Percentiles rank a stretch among this genome's conserved stretches.
phyloP scores from a whole-genome alignment of 1,140 invertebrate species.

The Ostrea denselamellosa region DNA sequence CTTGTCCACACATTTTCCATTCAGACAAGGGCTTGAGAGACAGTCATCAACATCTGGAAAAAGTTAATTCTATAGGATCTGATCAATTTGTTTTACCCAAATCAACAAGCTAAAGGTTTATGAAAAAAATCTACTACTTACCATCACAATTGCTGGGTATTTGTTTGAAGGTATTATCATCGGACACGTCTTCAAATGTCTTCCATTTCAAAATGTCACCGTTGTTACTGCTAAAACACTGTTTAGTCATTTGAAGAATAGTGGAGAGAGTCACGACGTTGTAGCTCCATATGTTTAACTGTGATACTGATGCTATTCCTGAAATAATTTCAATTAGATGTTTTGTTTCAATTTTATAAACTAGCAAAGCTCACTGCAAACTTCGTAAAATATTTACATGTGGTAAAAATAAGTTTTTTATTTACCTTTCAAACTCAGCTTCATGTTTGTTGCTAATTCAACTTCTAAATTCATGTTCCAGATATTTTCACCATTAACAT shows the following conservation, averaged over 20 bases:
- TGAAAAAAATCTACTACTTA: background rate
- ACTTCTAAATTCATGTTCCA: no score
- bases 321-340: background rate
- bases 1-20: constrained; percentile 17
- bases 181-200: constrained; percentile 11
- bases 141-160: constrained; percentile 50
- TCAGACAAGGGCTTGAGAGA: constrained; percentile 19
- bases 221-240: background rate
- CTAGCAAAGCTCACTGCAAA: no score
- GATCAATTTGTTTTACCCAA: no score
- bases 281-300: constrained; percentile 40
- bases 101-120: no score
- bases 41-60: constrained; percentile 41
- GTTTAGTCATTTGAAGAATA: background rate
- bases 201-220: constrained; percentile 36
- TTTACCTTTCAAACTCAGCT: no score
- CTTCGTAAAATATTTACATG: no score
- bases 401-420: no score
- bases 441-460: no score
- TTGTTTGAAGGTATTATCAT: constrained; percentile 35
- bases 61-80: background rate
- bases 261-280: no score
- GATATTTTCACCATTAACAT: background rate
- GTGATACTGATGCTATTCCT: background rate
- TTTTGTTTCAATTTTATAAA: no score